Conservation (phyloP, 2,797 vertebrate genomes). For the Chelon labrosus region DNA sequence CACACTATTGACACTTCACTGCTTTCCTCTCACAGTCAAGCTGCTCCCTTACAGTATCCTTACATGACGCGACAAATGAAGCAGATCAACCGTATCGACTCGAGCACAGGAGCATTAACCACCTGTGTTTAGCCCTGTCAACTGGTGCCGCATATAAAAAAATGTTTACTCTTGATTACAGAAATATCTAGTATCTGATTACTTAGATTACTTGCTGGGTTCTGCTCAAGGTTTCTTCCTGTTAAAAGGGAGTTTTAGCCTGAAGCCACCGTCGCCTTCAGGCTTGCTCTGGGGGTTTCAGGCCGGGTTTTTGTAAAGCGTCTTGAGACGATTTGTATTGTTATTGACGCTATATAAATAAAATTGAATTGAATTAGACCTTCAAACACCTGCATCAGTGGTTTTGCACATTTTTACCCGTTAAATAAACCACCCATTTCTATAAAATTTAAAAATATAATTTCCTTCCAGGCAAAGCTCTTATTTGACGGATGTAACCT, state of each 20-base stretch:
- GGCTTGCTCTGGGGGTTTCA: no score
- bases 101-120: not conserved
- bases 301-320: no score
- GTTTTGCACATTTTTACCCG: not conserved
- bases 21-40: not conserved
- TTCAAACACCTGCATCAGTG: not conserved
- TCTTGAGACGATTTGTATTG: no score
- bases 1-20: conserved; percentile 43
- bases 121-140: conserved; percentile 1
- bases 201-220: no score
- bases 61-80: conserved; percentile 30
- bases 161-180: not conserved
- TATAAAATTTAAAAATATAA: not conserved
- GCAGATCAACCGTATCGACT: conserved; percentile 4
- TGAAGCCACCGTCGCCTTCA: no score
- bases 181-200: not conserved
- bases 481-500: not conserved
- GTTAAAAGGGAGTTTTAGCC: no score
- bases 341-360: no score
- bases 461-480: no score
- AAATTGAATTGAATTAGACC: no score
- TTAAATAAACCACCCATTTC: not conserved
- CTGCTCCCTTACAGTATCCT: not conserved
- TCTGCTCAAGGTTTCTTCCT: no score
- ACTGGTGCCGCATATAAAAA: not conserved